Percentiles rank a stretch among this genome's conserved stretches.
These are phyloP conservation scores for Nasonovia ribisnigri DNA, from an alignment of 2,888 invertebrate genomes.

Conservation along the genomic window DNA sequence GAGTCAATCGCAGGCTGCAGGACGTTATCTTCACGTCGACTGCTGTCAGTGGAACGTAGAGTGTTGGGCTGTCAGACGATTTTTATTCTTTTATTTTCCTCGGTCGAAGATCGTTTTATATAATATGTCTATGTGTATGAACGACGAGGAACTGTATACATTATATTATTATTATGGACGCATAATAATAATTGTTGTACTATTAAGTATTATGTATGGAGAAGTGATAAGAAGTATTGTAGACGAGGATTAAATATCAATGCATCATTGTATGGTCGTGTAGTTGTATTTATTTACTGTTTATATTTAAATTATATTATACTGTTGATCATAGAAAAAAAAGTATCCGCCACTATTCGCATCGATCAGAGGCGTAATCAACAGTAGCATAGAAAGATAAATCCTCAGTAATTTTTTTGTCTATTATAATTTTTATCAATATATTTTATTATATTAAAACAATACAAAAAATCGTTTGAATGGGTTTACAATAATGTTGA, in stretches of 20 bases:
- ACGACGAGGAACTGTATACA: not conserved
- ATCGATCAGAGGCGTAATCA: not conserved
- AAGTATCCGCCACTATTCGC: not conserved
- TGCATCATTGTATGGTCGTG: not conserved
- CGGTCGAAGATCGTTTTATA: not conserved
- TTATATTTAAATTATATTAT: not conserved
- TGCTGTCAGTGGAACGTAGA: not conserved
- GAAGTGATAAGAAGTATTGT: not conserved
- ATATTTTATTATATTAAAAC: not conserved
- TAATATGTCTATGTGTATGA: not conserved
- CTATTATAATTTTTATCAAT: not conserved
- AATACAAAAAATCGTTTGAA: not conserved
- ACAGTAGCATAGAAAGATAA: not conserved
- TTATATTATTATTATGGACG: not conserved
- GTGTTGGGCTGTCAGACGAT: not conserved
- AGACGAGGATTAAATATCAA: not conserved
- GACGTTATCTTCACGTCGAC: slow-evolving; percentile 17
- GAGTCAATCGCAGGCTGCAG: slow-evolving; percentile 7
- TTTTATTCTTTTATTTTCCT: not conserved
- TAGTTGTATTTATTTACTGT: not conserved
- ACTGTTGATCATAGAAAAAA: not conserved
- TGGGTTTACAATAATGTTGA: not conserved
- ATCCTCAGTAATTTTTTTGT: not conserved
- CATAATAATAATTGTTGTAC: not conserved
- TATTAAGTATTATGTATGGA: not conserved